Percentiles rank a stretch among this genome's conserved stretches.
phyloP scores from a whole-genome alignment of 2,113 vertebrate genomes.

The Sylvilagus bachmani region DNA sequence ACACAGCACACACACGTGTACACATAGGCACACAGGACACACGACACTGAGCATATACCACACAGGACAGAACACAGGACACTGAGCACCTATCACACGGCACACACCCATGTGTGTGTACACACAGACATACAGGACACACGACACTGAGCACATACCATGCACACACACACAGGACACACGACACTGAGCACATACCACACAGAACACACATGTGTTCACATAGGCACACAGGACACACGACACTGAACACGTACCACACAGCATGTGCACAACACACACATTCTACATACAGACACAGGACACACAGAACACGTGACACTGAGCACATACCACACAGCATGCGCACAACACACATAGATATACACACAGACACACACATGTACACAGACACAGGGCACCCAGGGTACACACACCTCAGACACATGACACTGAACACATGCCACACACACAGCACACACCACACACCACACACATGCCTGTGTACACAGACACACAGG shows the following conservation, averaged over 20 bases:
- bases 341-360: too few species aligned
- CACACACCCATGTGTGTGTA: neutral
- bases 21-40: neutral
- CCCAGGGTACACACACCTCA: too few species aligned
- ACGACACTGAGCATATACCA: neutral
- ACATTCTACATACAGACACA: neutral
- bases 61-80: neutral
- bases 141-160: too few species aligned
- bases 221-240: neutral
- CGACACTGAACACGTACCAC: too few species aligned
- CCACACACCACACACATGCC: neutral
- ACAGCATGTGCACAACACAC: too few species aligned
- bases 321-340: neutral
- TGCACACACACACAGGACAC: neutral
- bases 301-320: neutral
- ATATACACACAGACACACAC: neutral
- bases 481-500: too few species aligned
- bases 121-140: neutral
- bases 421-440: too few species aligned
- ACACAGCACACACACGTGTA: too few species aligned
- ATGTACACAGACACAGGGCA: too few species aligned
- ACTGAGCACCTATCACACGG: neutral
- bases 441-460: too few species aligned
- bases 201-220: too few species aligned
- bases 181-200: too few species aligned